Conservation (phyloP, 2,113 vertebrate genomes). For the Ceyx margarethae region DNA sequence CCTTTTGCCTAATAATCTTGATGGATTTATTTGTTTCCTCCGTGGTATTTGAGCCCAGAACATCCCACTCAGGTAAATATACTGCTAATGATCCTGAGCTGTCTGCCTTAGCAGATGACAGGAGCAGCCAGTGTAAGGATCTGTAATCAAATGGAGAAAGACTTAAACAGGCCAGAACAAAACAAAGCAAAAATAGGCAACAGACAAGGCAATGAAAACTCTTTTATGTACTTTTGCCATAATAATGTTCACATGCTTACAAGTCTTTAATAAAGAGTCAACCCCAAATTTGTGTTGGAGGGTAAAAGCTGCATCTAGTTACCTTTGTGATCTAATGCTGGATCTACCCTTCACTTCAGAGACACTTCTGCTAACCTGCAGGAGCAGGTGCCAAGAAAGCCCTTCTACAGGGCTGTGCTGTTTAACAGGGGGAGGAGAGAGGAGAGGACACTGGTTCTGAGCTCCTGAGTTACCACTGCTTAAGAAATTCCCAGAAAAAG, state of each 20-base stretch:
- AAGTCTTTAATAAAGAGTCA: neutral
- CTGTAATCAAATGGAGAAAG: neutral
- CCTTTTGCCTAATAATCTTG: neutral
- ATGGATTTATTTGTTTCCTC: neutral
- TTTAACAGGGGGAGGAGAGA: neutral
- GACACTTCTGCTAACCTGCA: neutral
- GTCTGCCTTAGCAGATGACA: neutral
- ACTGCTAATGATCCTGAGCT: neutral
- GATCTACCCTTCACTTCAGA: neutral
- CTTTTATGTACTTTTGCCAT: neutral
- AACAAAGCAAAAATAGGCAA: neutral
- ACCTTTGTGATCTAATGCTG: neutral
- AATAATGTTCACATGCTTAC: neutral
- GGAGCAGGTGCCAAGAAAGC: neutral
- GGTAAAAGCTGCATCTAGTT: neutral
- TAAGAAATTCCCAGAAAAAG: neutral
- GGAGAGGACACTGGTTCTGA: neutral
- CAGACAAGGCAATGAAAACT: neutral
- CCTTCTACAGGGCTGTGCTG: accelerated
- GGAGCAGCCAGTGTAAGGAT: neutral
- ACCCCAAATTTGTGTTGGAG: neutral
- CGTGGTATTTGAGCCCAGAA: neutral
- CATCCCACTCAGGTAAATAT: neutral
- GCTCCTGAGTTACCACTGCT: neutral
- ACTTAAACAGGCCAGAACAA: neutral